Base-by-base conservation (phyloP, 2,113 vertebrate species). In the Microtus richardsoni region DNA sequence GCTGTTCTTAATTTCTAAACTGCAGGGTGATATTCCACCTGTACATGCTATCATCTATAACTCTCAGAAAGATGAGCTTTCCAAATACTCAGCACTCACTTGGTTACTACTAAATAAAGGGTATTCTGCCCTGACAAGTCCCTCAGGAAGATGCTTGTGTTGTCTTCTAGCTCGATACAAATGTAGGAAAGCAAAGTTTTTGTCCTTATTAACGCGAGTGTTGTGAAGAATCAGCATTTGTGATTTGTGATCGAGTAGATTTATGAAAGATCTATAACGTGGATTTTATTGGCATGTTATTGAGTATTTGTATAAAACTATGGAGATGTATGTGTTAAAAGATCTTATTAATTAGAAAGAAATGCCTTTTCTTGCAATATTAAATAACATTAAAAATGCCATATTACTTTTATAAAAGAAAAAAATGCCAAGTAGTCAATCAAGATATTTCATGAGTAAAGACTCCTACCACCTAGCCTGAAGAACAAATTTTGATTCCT, bases 331-430 rank as follows among this genome's bases (percentile, higher is more conserved):
- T 19, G 74, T 89, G 89, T 80, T 92, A 54, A 94, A 93, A 73
- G 0, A 41, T n/a, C 30, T 24, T 87, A 83, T 68, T 92, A 60
- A 91, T 41, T 66, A 16, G 54, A 91, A 30, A 91, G 7, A 75
- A 71, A 12, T n/a, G 16, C 3, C 60, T 74, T 24, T 95, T 41
- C 26, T 93, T 70, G 88, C 11, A 78, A 1, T 44, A 54, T 64
- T 75, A 41, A 8, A 3, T 96, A 28, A 19, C 68, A 77, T 71
- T 62, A 88, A 78, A 68, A 89, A 86, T 73, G 26, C 19, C 14
- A 71, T 14, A 71, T 83, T 88, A 80, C 12, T 47, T 96, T 93
- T n/a, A 85, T 85, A 73, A 78, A 88, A 79, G 41, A 75, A 12
- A 54, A 75, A 62, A 33, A 17, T 66, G 39, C 9, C 39, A 66